Conservation (phyloP, 2,797 vertebrate genomes). For the Discoglossus pictus region DNA sequence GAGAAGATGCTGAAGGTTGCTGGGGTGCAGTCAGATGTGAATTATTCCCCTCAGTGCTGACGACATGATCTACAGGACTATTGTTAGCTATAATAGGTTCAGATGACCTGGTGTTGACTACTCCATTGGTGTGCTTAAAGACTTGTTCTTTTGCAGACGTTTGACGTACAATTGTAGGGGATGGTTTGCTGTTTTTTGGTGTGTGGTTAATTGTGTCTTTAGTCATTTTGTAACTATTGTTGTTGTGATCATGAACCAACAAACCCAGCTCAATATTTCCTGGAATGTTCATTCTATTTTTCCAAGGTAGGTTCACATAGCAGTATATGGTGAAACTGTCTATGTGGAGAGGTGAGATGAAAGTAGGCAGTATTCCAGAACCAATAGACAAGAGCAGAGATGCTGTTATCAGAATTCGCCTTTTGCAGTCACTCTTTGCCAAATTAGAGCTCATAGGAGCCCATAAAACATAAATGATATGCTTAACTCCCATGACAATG, state of each 20-base stretch:
- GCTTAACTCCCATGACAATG: conserved; percentile 74
- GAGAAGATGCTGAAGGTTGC: too few species aligned
- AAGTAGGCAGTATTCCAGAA: conserved; percentile 69
- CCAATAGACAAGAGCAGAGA: conserved; percentile 73
- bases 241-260: conserved; percentile 5
- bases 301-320: conserved; percentile 54
- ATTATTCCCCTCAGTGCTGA: too few species aligned
- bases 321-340: conserved; percentile 55
- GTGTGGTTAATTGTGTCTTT: too few species aligned
- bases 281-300: neutral
- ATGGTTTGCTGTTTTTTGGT: too few species aligned
- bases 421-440: conserved; percentile 70
- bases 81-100: too few species aligned
- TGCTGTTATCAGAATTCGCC: conserved; percentile 66
- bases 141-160: too few species aligned
- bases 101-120: too few species aligned
- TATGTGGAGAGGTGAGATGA: conserved; percentile 64
- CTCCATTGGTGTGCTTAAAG: too few species aligned
- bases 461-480: conserved; percentile 73
- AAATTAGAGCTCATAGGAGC: conserved; percentile 70
- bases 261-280: conserved; percentile 12
- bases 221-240: neutral
- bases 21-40: too few species aligned
- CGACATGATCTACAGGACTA: too few species aligned
- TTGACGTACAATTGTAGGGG: too few species aligned